Evolutionary conservation across 2,888 invertebrate genomes (phyloP).

Genomic region (Griposia aprilina): DNA sequence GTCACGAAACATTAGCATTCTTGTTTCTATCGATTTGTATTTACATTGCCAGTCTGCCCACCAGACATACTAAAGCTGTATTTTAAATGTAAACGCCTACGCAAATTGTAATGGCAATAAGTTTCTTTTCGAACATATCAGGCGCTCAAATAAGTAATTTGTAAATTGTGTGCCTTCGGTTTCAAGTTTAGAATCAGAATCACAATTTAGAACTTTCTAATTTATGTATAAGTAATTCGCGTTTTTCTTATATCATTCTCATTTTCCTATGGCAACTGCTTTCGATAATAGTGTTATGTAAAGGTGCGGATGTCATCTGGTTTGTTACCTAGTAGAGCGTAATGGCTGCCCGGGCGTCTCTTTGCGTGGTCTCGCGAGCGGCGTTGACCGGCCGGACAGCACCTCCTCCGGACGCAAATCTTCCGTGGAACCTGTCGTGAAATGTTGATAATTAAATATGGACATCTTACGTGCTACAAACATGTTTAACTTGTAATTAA

Average conservation of each 20-base stretch:
- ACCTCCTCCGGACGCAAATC: conserved; percentile 86
- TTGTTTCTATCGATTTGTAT: conserved; percentile 35
- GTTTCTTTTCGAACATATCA: conserved; percentile 18
- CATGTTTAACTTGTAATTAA: conserved; percentile 49
- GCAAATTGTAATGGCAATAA: conserved; percentile 53
- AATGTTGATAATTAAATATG: conserved; percentile 52
- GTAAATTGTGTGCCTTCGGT: conserved; percentile 6
- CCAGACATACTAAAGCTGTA: conserved; percentile 19
- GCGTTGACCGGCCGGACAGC: conserved; percentile 92
- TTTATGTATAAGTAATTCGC: conserved; percentile 51
- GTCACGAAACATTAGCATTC: conserved; percentile 7
- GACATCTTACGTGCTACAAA: conserved; percentile 47
- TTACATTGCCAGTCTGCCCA: conserved; percentile 8
- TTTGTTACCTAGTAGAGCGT: conserved; percentile 91
- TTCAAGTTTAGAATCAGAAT: conserved; percentile 39
- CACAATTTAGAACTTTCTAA: conserved; percentile 55
- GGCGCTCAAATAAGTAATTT: conserved; percentile 32
- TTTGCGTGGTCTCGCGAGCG: conserved; percentile 92
- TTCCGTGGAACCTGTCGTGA: conserved; percentile 84
- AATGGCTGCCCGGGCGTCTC: conserved; percentile 91
- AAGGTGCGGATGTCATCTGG: conserved; percentile 55
- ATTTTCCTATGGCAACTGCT: conserved; percentile 40
- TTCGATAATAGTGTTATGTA: conserved; percentile 53
- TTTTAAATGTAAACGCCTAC: conserved; percentile 55
- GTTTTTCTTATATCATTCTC: conserved; percentile 53